Base-by-base conservation (phyloP, 2,113 vertebrate genomes). In the Leptosomus discolor region DNA sequence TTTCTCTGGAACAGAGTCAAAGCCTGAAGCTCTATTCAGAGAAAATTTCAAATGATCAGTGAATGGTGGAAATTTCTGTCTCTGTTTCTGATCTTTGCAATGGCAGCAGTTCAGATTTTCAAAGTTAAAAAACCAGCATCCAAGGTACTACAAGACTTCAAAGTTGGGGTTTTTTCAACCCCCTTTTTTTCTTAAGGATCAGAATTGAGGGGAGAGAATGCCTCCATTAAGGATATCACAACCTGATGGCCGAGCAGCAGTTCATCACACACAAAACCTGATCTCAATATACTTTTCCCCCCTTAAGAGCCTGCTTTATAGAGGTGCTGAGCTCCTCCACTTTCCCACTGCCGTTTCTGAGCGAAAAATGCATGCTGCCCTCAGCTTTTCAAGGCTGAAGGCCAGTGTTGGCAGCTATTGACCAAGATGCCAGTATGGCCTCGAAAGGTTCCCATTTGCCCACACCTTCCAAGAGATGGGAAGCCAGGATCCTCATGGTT, bases 11-110 rank as follows among this genome's bases (percentile, higher is more conserved):
- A 92, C 5, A 41, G 60, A 94, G 70, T 88, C 90, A 80, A 85
- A 95, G 79, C 32, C 64, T 69, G 29, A 92, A 79, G 43, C 46
- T 94, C 83, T 94, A 74, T 94, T 95, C 85, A 60, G 89, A 92
- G 84, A 93, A 68, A 80, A 78, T 92, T 77, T 95, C 67, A 53
- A 83, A 71, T 51, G 20, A 84, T 77, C n/a, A 82, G 65, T 50
- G 8, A 41, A 54, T 0, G 1, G 76, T 8, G 8, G 94, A 97
- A 98, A 97, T 95, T 97, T 97, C 89, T 93, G 91, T 69, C 70
- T 90, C 36, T 1, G 2, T 70, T 77, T 93, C 91, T 95, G 76
- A 60, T 74, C 92, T 85, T 88, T 68, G 63, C 60, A 54, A 69
- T 76, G 68, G 75, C 91, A 97, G 70, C 94, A 90, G 34, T 79